These are phyloP conservation scores for Leucoraja ocellata DNA, from an alignment of 2,797 vertebrate species.

Conservation along the genomic window DNA sequence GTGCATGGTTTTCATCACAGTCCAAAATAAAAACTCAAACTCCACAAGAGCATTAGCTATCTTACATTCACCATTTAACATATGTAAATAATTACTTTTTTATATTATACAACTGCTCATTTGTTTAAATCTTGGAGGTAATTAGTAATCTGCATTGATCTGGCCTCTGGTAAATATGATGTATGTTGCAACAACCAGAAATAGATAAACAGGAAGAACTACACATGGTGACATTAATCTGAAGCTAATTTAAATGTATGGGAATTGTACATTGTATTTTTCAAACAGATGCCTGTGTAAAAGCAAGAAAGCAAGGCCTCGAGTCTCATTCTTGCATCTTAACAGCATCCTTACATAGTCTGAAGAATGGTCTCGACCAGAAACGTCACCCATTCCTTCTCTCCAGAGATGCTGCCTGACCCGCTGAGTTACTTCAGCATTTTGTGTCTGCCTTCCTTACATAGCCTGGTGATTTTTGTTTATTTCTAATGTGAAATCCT, in stretches of 20 bases:
- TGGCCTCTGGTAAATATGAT: slow-evolving; percentile 15
- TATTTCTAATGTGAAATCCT: neutral
- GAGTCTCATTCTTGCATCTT: neutral
- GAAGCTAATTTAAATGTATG: neutral
- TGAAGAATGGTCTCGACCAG: too few species aligned
- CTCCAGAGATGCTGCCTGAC: too few species aligned
- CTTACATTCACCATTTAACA: slow-evolving; percentile 5
- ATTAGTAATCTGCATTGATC: slow-evolving; percentile 28
- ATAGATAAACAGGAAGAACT: slow-evolving; percentile 36
- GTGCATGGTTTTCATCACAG: neutral
- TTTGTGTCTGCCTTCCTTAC: neutral
- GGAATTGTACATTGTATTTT: neutral
- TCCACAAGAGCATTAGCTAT: neutral
- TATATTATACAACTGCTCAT: slow-evolving; percentile 32
- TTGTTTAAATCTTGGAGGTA: slow-evolving; percentile 11
- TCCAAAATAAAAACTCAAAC: neutral
- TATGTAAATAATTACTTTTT: slow-evolving; percentile 25
- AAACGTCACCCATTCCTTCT: too few species aligned
- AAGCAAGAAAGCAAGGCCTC: neutral
- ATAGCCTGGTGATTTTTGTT: neutral
- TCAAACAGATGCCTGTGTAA: neutral
- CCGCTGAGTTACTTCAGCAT: too few species aligned
- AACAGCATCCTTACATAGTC: neutral
- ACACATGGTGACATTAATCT: slow-evolving; percentile 11
- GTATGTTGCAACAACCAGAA: neutral